Evolutionary conservation across 2,797 vertebrate genomes (phyloP).

Genomic region (Pampus argenteus): DNA sequence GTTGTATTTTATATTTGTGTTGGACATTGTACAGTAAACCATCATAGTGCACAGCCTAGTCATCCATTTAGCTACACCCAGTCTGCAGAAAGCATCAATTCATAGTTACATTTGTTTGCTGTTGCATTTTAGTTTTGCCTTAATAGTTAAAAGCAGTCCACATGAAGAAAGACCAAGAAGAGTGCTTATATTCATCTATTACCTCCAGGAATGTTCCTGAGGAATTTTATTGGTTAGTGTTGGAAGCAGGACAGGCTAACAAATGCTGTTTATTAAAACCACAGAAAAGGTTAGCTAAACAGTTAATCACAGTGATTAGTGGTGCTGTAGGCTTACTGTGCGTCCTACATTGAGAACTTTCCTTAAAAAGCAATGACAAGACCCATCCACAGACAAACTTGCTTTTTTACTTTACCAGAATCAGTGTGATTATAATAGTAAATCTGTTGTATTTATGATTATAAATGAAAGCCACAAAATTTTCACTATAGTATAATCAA

Average conservation of each 20-base stretch:
- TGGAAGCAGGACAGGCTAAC: conserved; percentile 36
- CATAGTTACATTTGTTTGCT: not conserved
- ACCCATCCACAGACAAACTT: conserved; percentile 34
- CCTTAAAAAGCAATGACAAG: conserved; percentile 33
- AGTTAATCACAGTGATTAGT: conserved; percentile 27
- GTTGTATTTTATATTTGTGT: conserved; percentile 51
- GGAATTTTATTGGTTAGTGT: conserved; percentile 11
- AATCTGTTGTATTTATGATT: not conserved
- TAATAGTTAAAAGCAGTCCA: conserved; percentile 2
- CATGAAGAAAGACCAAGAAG: not conserved
- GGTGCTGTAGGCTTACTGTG: not conserved
- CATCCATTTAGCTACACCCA: conserved; percentile 33
- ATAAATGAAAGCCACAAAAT: conserved; percentile 16
- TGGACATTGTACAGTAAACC: conserved; percentile 31
- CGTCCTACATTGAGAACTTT: conserved; percentile 21
- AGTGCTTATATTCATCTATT: not conserved
- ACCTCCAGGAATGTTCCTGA: conserved; percentile 8
- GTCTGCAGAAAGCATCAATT: conserved; percentile 15
- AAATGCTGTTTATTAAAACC: conserved; percentile 32
- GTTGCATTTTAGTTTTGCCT: conserved; percentile 6
- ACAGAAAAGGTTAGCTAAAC: conserved; percentile 33
- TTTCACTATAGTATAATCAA: not conserved
- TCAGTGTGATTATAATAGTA: not conserved
- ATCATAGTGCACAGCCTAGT: conserved; percentile 11
- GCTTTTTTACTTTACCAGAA: conserved; percentile 1